Evolutionary conservation across 1,140 invertebrate genomes (phyloP), one percentile per base, ranked within the genome.

Genomic region (Portunus trituberculatus): DNA sequence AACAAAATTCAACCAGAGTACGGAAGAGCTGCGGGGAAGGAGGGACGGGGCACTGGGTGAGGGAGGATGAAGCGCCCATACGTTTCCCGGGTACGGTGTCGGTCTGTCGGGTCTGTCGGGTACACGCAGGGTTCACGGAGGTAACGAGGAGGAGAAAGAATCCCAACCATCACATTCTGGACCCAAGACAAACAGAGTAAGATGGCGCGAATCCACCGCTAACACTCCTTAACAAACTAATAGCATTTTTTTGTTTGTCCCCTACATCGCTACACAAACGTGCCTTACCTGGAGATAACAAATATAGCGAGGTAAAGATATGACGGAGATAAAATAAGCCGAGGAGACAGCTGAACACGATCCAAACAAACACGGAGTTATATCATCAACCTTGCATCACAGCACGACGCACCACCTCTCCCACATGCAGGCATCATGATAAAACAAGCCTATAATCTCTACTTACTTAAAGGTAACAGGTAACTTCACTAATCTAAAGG

Each of bases 191-290:
- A 76, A 76, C 67, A 76, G 3, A 12, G n/a, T 20, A 7, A n/a
- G 67, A 76, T 76, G 67, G 67, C 67, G 25, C 1, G 20, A 76
- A 76, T 76, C n/a, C 67, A 76, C n/a, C 25, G 25, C n/a, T n/a
- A n/a, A 76, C 67, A 76, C 67, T 76, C 67, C 67, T 76, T 76
- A 76, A 76, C 67, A 76, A 39, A 76, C 67, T n/a, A 76, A 76
- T 25, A 76, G n/a, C 25, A n/a, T 25, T 76, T n/a, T 25, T 76
- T 59, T 20, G 16, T 59, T 20, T 59, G 10, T 76, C 20, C 67
- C 0, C 25, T 25, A 59, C 52, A 59, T 59, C 20, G 10, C 52
- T 12, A 59, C 52, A 20, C 52, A 20, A 59, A 20, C 20, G 52
- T 59, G 10, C 25, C 67, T 76, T 76, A 76, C 67, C 67, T 76